Base-by-base conservation (phyloP, 2,113 vertebrate genomes). In the Bagarius yarrelli region DNA sequence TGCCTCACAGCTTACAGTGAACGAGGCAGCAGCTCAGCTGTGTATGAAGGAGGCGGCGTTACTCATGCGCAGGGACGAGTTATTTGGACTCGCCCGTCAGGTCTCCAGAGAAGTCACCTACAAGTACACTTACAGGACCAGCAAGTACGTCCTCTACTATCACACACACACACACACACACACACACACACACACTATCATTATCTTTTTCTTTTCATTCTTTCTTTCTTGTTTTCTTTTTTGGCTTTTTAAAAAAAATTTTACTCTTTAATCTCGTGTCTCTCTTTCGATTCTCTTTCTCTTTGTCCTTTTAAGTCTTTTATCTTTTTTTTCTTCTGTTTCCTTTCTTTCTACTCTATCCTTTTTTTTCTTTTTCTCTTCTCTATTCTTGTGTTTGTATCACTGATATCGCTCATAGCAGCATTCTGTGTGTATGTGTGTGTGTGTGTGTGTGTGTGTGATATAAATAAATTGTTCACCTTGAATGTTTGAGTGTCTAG, bases 101-200 rank as follows among this genome's bases (percentile, higher is more conserved):
- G 93, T 96, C 84, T 96, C 95, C 73, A 92, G 95, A 71, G 95
- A 96, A 90, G 95, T 96, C 87, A 96, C 95, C 8, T 96, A 96
- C 91, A 96, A 96, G 82, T 96, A 96, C 47, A 96, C 95, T 55
- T 96, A 96, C 90, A 93, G 94, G 90, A 94, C 94, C 83, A 95
- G 94, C 89, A 96, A 94, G 95, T 96, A 93, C 93, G 94, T 53
- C n/a, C 34, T 67, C 23, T 53, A 11, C 40, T 47, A 16, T n/a
- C 32, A 18, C 27, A 30, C 5, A 2, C 4, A 14, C 19, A 36
- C 52, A 55, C 2, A 53, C 14, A 32, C 18, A 15, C 55, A 57
- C 57, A n/a, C n/a, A n/a, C n/a, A n/a, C n/a, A n/a, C n/a, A n/a
- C n/a, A n/a, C n/a, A n/a, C n/a, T n/a, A n/a, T 50, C 6, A 50